Conservation (phyloP, 2,113 vertebrate genomes). For the Tinamus guttatus region DNA sequence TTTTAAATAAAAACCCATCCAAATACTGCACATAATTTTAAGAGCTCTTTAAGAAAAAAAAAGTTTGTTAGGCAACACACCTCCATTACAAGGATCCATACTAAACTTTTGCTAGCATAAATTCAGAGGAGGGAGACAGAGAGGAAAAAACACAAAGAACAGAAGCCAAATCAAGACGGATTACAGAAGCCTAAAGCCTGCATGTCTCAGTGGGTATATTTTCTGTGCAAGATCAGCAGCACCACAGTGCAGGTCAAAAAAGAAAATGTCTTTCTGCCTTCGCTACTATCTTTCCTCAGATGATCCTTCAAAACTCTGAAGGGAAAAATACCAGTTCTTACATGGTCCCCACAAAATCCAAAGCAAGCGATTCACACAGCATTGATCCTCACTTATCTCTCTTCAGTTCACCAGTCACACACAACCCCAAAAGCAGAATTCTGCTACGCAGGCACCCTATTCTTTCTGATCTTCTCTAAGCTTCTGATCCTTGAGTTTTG, state of each 20-base stretch:
- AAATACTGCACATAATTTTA: background rate
- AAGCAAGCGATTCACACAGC: background rate
- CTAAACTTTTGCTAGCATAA: slow-evolving; percentile 9
- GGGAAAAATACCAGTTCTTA: background rate
- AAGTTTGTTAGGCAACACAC: background rate
- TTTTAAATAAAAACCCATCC: background rate
- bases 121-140: background rate
- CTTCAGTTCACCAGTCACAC: background rate
- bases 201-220: background rate
- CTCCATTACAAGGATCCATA: background rate
- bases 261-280: background rate
- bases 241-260: background rate
- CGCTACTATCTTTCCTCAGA: background rate
- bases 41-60: background rate
- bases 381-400: background rate
- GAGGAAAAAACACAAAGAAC: background rate
- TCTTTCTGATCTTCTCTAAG: background rate
- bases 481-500: background rate
- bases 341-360: background rate
- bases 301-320: background rate
- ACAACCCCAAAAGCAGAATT: background rate
- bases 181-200: background rate
- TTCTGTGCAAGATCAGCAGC: background rate
- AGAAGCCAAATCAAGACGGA: background rate
- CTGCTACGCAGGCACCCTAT: background rate